Percentiles rank a stretch among this genome's conserved stretches.
These are phyloP conservation scores for Natrix natrix DNA, from an alignment of 2,797 vertebrate genomes.

Conservation along the genomic window DNA sequence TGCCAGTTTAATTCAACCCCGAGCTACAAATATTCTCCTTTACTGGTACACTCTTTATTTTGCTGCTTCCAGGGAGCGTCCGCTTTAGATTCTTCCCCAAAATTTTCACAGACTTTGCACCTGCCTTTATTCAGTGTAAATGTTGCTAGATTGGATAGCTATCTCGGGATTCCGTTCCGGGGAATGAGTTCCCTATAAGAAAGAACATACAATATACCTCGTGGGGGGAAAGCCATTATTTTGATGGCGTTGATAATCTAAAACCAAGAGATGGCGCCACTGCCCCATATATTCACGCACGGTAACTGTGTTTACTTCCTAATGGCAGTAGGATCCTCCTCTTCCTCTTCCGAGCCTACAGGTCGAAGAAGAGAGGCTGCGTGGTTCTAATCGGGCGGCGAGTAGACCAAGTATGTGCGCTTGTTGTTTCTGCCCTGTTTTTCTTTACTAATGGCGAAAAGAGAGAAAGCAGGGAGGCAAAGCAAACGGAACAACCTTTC, in stretches of 20 bases:
- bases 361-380: background rate
- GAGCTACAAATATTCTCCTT: background rate
- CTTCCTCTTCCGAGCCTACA: background rate
- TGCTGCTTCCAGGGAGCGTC: background rate
- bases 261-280: slow-evolving; percentile 39
- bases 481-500: background rate
- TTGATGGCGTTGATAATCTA: accelerated
- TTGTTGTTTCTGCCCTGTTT: background rate
- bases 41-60: background rate
- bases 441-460: background rate
- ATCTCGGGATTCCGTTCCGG: background rate
- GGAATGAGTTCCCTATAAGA: background rate
- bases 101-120: background rate
- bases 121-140: background rate
- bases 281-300: background rate
- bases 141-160: background rate
- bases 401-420: background rate
- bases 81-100: background rate
- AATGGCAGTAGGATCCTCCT: background rate
- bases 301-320: background rate
- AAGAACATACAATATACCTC: background rate
- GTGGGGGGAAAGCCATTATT: too few relatives aligned
- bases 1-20: background rate
- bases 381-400: background rate
- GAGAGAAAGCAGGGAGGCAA: background rate